phyloP scores from a whole-genome alignment of 1,140 invertebrate species.

The Euborellia annulipes region DNA sequence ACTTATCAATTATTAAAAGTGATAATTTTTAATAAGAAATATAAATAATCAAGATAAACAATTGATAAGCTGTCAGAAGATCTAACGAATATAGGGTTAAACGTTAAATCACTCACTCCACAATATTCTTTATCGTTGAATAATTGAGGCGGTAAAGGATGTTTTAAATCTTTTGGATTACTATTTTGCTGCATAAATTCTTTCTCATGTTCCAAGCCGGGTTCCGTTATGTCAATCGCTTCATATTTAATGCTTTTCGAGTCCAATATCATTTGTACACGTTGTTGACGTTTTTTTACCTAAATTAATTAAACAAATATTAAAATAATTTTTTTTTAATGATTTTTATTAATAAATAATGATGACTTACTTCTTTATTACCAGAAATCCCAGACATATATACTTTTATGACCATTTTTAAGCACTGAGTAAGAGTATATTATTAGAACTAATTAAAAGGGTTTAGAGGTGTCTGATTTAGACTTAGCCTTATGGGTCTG shows the following conservation, averaged over 20 bases:
- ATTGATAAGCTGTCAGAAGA: neutral
- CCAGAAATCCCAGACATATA: slow-evolving; percentile 80
- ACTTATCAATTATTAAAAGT: too few species aligned
- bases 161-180: slow-evolving; percentile 54
- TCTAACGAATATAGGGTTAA: too few species aligned
- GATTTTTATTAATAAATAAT: slow-evolving; percentile 7
- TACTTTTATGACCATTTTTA: slow-evolving; percentile 71
- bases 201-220: slow-evolving; percentile 70
- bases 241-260: slow-evolving; percentile 78
- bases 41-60: slow-evolving; percentile 2
- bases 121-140: slow-evolving; percentile 87
- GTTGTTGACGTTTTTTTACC: slow-evolving; percentile 88
- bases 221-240: slow-evolving; percentile 83
- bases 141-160: slow-evolving; percentile 78
- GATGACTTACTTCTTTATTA: slow-evolving; percentile 66
- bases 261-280: slow-evolving; percentile 80
- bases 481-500: too few species aligned
- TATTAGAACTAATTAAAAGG: too few species aligned
- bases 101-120: slow-evolving; percentile 56
- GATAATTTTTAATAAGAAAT: too few species aligned
- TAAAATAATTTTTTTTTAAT: slow-evolving; percentile 4
- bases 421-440: neutral
- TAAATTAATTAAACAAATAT: too few species aligned
- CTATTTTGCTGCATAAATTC: slow-evolving; percentile 85
- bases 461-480: too few species aligned